These are phyloP conservation scores for Xerus rutilus DNA, from an alignment of 2,797 vertebrate genomes.

Conservation along the genomic window DNA sequence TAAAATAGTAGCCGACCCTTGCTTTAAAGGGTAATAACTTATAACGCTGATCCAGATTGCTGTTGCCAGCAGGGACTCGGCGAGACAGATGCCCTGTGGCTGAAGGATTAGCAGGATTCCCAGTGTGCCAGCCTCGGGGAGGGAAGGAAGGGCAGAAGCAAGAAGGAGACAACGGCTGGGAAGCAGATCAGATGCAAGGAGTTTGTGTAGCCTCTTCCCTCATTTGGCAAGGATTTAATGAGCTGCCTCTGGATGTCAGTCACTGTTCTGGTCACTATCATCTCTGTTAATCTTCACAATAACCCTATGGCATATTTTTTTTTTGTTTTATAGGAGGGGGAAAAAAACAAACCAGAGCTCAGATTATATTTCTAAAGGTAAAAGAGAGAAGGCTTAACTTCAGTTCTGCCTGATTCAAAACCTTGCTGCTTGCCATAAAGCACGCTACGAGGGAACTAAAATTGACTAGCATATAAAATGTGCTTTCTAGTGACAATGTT, in stretches of 20 bases:
- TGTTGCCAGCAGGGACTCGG: conserved; percentile 1
- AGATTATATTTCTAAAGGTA: conserved; percentile 45
- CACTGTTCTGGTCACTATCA: not conserved
- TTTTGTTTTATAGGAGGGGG: conserved; percentile 43
- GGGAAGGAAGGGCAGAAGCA: not conserved
- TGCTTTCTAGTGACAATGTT: not conserved
- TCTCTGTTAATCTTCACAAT: not conserved
- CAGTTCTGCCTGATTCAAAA: conserved; percentile 56
- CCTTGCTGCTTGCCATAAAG: conserved; percentile 59
- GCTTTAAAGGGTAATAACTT: conserved; percentile 80
- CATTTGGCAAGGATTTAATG: not conserved
- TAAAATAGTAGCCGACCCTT: conserved; percentile 70
- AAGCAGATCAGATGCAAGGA: not conserved
- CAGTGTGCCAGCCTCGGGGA: not conserved
- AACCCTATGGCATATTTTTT: conserved; percentile 27
- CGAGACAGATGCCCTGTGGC: conserved; percentile 57
- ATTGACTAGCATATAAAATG: conserved; percentile 62
- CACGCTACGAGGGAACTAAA: not conserved
- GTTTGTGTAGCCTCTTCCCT: accelerated
- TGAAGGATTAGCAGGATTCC: conserved; percentile 70
- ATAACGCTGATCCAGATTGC: conserved; percentile 61
- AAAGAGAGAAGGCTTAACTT: conserved; percentile 60
- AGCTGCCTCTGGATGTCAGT: not conserved
- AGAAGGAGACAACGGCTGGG: not conserved
- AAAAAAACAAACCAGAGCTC: not conserved